Percentiles rank a stretch among this genome's conserved stretches.
Conservation (phyloP, 2,113 vertebrate species). For the Gobio gobio region DNA sequence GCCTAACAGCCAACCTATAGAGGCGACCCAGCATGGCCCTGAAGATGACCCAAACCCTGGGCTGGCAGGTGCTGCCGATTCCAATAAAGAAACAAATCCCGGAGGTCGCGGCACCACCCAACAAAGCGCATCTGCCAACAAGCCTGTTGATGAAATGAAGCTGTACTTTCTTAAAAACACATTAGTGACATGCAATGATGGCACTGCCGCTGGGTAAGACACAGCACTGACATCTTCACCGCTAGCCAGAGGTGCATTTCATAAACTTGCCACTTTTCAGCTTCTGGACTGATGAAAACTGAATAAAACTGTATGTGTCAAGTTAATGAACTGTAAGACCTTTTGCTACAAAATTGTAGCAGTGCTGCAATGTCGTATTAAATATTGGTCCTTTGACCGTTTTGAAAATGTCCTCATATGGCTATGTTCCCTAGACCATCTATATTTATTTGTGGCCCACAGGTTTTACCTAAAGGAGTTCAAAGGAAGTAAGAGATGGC, state of each 20-base stretch:
- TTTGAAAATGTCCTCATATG: constrained; percentile 46
- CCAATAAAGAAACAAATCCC: constrained; percentile 54
- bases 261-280: background rate
- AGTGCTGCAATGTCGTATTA: no score
- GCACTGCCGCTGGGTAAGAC: constrained; percentile 75
- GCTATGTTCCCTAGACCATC: constrained; percentile 41
- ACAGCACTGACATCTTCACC: background rate
- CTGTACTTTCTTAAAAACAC: constrained; percentile 77
- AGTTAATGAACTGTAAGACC: background rate
- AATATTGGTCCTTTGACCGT: background rate
- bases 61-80: constrained; percentile 55
- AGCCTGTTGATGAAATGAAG: constrained; percentile 74
- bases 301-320: no score
- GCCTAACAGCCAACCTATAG: constrained; percentile 57
- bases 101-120: constrained; percentile 57
- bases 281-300: no score
- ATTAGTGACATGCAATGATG: constrained; percentile 74
- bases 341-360: background rate
- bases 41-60: constrained; percentile 55
- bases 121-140: constrained; percentile 52
- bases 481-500: constrained; percentile 78
- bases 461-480: constrained; percentile 79
- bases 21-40: constrained; percentile 55
- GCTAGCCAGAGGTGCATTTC: background rate
- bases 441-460: constrained; percentile 64